These are phyloP conservation scores for Hermaeophaga mercurialis DNA, from an alignment of 2,888 invertebrate species.

Conservation along the genomic window DNA sequence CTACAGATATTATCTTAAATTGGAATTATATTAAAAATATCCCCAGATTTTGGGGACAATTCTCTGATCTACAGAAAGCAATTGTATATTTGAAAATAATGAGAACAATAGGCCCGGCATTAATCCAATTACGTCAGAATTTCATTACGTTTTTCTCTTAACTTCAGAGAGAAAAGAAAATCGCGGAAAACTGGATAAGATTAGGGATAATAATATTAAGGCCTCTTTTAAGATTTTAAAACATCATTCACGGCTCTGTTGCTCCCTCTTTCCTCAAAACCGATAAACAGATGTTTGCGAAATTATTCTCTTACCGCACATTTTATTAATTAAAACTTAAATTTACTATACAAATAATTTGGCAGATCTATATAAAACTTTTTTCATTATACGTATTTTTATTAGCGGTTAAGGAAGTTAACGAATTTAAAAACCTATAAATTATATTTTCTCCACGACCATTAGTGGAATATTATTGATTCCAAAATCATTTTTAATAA, in stretches of 20 bases:
- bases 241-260: constrained; percentile 7
- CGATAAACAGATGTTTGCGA: background rate
- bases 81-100: constrained; percentile 19
- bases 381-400: no score
- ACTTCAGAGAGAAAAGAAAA: constrained; percentile 26
- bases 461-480: no score
- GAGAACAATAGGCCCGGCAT: constrained; percentile 25
- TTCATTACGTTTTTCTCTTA: constrained; percentile 27
- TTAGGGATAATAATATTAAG: constrained; percentile 26
- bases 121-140: constrained; percentile 28
- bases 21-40: constrained; percentile 16
- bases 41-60: background rate
- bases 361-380: no score
- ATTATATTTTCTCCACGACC: no score
- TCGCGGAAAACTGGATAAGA: constrained; percentile 27
- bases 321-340: no score
- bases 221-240: constrained; percentile 14
- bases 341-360: no score
- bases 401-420: no score
- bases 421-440: no score
- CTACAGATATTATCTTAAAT: background rate
- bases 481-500: no score
- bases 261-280: background rate
- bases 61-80: background rate
- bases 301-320: no score